Percentiles rank a stretch among this genome's conserved stretches.
Evolutionary conservation across 2,888 invertebrate species (phyloP).

Genomic region (Scaptomyza cyrtandrae): DNA sequence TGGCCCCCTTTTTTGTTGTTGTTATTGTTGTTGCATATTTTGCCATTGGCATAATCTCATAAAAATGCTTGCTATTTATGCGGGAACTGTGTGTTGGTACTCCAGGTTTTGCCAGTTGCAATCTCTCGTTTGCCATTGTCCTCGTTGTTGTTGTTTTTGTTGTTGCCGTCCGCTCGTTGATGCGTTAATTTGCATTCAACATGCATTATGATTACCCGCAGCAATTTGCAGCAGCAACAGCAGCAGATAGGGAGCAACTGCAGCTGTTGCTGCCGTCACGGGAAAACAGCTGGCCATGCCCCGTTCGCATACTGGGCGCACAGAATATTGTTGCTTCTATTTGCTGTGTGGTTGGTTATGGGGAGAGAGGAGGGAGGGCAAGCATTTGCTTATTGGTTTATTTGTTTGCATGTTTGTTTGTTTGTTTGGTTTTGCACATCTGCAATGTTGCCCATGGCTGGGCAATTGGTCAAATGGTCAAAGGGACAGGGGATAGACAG

Average conservation of each 20-base stretch:
- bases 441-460: conserved; percentile 50
- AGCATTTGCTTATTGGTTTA: conserved; percentile 35
- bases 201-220: conserved; percentile 79
- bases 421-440: conserved; percentile 65
- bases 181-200: conserved; percentile 79
- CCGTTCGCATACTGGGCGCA: conserved; percentile 62
- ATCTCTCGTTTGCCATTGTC: conserved; percentile 31
- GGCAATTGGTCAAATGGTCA: conserved; percentile 26
- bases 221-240: conserved; percentile 65
- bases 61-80: conserved; percentile 64
- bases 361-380: background rate
- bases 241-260: conserved; percentile 23
- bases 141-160: conserved; percentile 58
- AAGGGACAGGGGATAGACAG: background rate
- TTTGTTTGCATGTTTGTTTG: conserved; percentile 36
- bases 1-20: conserved; percentile 2
- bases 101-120: conserved; percentile 30
- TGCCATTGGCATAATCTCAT: conserved; percentile 71
- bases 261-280: conserved; percentile 20
- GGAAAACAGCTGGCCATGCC: conserved; percentile 59
- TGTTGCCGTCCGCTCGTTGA: conserved; percentile 60
- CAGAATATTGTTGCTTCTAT: conserved; percentile 43
- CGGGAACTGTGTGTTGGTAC: conserved; percentile 38
- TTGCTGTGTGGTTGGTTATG: background rate
- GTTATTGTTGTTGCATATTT: conserved; percentile 39